Conservation (phyloP, 2,113 vertebrate species). For the Psilopogon haemacephalus region DNA sequence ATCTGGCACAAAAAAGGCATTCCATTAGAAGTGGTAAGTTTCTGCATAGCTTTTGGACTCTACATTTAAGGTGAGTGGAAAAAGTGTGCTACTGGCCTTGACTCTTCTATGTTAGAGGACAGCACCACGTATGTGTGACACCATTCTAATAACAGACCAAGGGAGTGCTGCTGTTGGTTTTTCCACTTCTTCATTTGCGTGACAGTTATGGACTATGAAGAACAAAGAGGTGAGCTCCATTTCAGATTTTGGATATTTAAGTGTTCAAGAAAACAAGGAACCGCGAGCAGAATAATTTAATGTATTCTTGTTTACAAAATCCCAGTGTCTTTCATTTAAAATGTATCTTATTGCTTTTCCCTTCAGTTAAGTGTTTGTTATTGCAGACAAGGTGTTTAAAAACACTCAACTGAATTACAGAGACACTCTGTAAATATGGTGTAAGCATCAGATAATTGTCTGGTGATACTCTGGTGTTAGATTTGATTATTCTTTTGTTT, state of each 20-base stretch:
- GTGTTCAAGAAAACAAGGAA: background rate
- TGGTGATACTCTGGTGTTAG: background rate
- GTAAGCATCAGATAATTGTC: background rate
- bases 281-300: background rate
- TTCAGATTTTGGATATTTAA: background rate
- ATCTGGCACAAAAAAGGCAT: background rate
- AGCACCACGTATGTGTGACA: background rate
- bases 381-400: background rate
- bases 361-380: background rate
- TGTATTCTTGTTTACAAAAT: background rate
- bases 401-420: background rate
- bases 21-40: background rate
- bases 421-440: background rate
- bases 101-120: background rate
- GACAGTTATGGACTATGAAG: background rate
- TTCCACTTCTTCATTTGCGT: background rate
- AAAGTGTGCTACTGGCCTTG: background rate
- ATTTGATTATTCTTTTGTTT: background rate
- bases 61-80: background rate
- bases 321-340: background rate
- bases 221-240: background rate
- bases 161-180: background rate
- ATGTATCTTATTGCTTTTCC: background rate
- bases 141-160: background rate
- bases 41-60: background rate